phyloP scores from a whole-genome alignment of 2,113 vertebrate species.

The Irena cyanogastra region DNA sequence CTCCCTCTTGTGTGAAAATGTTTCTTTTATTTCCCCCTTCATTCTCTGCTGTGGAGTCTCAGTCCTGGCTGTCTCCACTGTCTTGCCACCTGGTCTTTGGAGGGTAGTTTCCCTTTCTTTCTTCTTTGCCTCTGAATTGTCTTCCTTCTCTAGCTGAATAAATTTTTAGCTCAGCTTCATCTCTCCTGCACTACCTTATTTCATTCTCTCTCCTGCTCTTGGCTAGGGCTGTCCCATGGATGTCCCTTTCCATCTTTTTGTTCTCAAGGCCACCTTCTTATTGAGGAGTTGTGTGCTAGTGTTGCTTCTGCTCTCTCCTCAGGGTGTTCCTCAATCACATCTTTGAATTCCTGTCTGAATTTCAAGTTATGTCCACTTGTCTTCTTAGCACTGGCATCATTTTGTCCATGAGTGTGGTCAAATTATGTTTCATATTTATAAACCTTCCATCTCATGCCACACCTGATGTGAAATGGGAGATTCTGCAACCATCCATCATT shows the following conservation, averaged over 20 bases:
- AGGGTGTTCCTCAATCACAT: not conserved
- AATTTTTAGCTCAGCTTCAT: not conserved
- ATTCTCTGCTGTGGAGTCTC: not conserved
- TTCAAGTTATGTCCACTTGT: not conserved
- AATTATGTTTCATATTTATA: not conserved
- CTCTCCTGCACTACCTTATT: not conserved
- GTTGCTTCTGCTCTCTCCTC: not conserved
- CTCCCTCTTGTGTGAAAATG: not conserved
- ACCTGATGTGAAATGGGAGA: not conserved
- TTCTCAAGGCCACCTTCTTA: not conserved
- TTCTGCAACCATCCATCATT: not conserved
- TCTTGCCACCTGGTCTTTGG: conserved; percentile 3
- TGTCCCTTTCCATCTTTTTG: not conserved
- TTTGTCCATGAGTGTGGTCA: not conserved
- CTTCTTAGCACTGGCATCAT: not conserved
- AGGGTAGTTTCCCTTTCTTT: conserved; percentile 26
- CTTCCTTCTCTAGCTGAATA: not conserved
- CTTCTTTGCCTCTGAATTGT: conserved; percentile 20
- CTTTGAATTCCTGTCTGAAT: not conserved
- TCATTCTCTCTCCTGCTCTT: not conserved
- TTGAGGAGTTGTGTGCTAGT: not conserved
- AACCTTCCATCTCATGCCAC: not conserved
- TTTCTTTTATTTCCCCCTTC: not conserved
- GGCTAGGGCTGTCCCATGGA: not conserved
- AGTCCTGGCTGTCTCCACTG: not conserved